Base-by-base conservation (phyloP, 2,113 vertebrate genomes). In the Genyomyrus donnyi region DNA sequence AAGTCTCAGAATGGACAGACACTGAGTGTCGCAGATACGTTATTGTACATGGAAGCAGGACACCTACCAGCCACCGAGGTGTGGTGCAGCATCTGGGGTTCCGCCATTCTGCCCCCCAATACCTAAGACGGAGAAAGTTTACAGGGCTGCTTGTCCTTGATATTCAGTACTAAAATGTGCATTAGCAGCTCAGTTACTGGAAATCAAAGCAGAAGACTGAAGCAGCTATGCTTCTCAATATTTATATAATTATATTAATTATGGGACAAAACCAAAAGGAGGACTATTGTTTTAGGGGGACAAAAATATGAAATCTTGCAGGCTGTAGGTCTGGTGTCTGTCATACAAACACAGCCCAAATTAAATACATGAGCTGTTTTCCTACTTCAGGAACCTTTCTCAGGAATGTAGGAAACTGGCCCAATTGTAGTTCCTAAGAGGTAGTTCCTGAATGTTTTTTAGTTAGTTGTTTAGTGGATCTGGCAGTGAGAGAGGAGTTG, bases 91-190 rank as follows among this genome's bases (percentile, higher is more conserved):
- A 77, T 98, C 97, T 35, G 97, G 96, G 48, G 97, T 97, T 3
- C 97, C 97, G 89, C 97, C 97, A 50, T 98, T 98, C 93, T 97
- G 97, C 53, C 97, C 95, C 49, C 96, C 97, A 53, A 95, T 93
- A 85, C 97, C 97, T 97, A 89, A 77, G 56, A 93, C 2, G 74
- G 74, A 80, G 31, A 80, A 15, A 1, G 74, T 42, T 80, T 39
- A 80, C 74, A 19, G 15, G 74, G 74, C 35, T 77, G 70, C 70
- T 80, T 42, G 35, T 80, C 35, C 13, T 80, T 17, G 2, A 42
- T 42, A 80, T 80, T 77, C 35, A 77, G 62, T 31, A 66, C 24
- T 66, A 5, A 66, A 66, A 27, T 27, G 24, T 66, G 58, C 58
- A 66, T 66, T n/a, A 66, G 24, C 58, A 66, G 58, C 24, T 27